Percentiles rank a stretch among this genome's conserved stretches.
Evolutionary conservation across 2,113 vertebrate genomes (phyloP).

Genomic region (Tupaia tana): DNA sequence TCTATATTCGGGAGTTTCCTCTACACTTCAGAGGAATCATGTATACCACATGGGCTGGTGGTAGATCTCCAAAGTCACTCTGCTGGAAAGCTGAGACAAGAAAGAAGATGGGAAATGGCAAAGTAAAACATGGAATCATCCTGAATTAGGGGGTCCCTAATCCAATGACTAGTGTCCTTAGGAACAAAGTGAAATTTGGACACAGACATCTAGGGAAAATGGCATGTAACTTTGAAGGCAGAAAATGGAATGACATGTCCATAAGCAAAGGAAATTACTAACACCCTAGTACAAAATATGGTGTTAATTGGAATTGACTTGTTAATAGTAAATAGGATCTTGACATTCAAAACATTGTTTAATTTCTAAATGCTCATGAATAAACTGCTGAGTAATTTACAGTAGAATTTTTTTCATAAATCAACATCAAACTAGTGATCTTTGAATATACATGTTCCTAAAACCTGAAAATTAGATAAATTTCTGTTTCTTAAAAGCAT

Average conservation of each 20-base stretch:
- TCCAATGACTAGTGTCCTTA: not conserved
- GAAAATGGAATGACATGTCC: not conserved
- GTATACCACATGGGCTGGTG: not conserved
- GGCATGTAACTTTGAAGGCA: not conserved
- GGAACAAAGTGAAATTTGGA: not conserved
- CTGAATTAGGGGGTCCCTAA: not conserved
- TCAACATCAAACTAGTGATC: not conserved
- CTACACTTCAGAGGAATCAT: not conserved
- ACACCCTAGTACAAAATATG: not conserved
- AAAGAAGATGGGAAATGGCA: not conserved
- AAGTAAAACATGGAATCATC: not conserved
- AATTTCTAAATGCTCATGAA: not conserved
- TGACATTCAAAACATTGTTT: not conserved
- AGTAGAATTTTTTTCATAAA: not conserved
- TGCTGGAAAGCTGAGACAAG: not conserved
- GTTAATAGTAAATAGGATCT: not conserved
- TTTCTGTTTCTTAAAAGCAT: not conserved
- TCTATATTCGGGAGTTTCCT: not conserved
- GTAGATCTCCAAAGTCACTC: not conserved
- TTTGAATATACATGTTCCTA: not conserved
- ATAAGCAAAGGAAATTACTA: not conserved
- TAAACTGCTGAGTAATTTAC: not conserved
- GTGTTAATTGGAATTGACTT: slow-evolving; percentile 6
- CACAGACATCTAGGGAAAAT: not conserved
- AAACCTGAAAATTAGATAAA: not conserved